A percentile compares a stretch with the other conserved stretches of the same genome.
These are phyloP conservation scores for Elysia crispata DNA, from an alignment of 2,888 invertebrate species.

Conservation along the genomic window DNA sequence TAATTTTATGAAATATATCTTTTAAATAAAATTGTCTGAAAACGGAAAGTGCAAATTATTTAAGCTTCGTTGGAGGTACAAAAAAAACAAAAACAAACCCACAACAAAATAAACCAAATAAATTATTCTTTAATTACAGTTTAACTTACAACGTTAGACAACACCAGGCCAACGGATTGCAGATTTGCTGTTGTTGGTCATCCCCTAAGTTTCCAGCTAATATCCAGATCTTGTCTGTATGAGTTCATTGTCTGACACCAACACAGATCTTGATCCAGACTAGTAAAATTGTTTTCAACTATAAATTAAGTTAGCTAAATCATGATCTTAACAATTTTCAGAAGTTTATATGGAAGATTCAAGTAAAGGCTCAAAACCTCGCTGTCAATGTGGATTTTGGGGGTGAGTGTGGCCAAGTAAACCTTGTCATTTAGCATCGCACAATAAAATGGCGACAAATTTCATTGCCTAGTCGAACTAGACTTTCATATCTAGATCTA, in stretches of 20 bases:
- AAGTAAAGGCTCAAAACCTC: constrained; percentile 67
- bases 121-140: no score
- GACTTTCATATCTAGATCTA: no score
- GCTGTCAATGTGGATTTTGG: constrained; percentile 73
- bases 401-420: constrained; percentile 60
- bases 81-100: no score
- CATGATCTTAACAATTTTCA: constrained; percentile 29
- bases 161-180: not conserved
- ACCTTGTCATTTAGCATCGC: not conserved
- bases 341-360: constrained; percentile 68
- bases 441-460: constrained; percentile 25
- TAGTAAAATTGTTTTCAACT: constrained; percentile 1
- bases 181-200: constrained; percentile 47
- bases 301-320: no score
- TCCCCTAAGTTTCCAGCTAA: constrained; percentile 41
- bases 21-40: no score
- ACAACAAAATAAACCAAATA: no score
- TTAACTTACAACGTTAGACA: not conserved
- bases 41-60: no score
- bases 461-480: not conserved
- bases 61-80: no score
- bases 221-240: constrained; percentile 13
- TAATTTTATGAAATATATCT: no score
- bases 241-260: not conserved
- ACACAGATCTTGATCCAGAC: not conserved